Conservation (phyloP, 2,797 vertebrate genomes). For the Kryptolebias ocellatus region DNA sequence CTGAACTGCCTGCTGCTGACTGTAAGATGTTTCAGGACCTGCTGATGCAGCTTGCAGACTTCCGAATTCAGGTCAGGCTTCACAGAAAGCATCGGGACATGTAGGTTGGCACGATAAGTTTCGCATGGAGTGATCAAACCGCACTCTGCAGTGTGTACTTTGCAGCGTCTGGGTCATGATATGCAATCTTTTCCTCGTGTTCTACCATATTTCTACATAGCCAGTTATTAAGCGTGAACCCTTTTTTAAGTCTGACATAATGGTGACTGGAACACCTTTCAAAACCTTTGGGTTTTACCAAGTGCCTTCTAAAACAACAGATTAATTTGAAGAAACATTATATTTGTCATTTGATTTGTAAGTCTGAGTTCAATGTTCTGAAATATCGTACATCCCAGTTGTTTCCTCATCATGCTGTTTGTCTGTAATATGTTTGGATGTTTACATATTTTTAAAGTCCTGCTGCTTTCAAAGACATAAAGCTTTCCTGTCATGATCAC, state of each 20-base stretch:
- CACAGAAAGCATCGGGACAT: background rate
- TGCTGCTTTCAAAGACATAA: too few relatives aligned
- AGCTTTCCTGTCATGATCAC: background rate
- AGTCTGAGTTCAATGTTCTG: background rate
- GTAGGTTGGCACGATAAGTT: background rate
- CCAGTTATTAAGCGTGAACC: too few relatives aligned
- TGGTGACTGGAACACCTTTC: too few relatives aligned
- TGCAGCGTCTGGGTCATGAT: background rate
- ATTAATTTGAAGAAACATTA: background rate
- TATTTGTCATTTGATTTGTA: background rate
- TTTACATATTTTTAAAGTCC: background rate
- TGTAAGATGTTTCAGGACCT: conserved; percentile 88
- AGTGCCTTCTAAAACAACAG: background rate
- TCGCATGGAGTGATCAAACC: background rate
- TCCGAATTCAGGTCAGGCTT: conserved; percentile 89
- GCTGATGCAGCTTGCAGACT: conserved; percentile 87
- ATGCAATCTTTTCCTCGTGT: background rate
- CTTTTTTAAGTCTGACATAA: too few relatives aligned
- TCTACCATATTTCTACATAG: background rate
- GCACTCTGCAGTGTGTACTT: background rate
- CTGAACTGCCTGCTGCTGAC: conserved; percentile 86
- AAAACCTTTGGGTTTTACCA: too few relatives aligned
- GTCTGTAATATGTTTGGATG: too few relatives aligned
- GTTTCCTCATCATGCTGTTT: too few relatives aligned
- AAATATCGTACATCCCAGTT: background rate